Evolutionary conservation across 1,140 invertebrate genomes (phyloP).

Genomic region (Drosophila azteca): DNA sequence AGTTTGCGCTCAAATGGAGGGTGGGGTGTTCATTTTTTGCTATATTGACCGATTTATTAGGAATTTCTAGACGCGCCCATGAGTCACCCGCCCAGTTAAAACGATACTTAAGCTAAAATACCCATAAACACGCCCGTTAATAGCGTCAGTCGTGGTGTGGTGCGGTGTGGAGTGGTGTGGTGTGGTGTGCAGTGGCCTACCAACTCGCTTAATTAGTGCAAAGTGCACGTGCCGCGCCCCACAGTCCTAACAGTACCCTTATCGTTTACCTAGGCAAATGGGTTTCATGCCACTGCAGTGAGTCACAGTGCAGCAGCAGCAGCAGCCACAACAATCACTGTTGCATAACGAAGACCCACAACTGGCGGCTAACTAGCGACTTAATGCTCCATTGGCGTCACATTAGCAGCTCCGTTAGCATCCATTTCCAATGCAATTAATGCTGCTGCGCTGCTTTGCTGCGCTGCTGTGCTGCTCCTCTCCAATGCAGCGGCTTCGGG

Average conservation of each 20-base stretch:
- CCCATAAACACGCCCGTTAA: constrained; percentile 14
- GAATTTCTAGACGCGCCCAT: constrained; percentile 55
- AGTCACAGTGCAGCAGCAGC: constrained; percentile 25
- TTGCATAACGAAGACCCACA: constrained; percentile 70
- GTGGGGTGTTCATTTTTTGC: constrained; percentile 17
- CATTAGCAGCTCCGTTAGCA: constrained; percentile 60
- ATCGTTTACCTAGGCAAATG: neutral
- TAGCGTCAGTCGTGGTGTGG: neutral
- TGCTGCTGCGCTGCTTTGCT: constrained; percentile 12
- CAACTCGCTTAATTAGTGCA: constrained; percentile 60
- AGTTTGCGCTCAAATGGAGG: neutral
- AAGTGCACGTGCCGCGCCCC: constrained; percentile 35
- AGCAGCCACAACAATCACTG: constrained; percentile 30
- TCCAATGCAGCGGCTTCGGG: constrained; percentile 24
- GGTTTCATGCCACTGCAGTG: constrained; percentile 10
- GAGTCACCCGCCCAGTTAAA: constrained; percentile 43
- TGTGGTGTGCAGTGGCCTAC: constrained; percentile 2
- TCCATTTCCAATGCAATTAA: constrained; percentile 69
- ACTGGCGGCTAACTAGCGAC: constrained; percentile 54
- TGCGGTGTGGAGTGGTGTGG: neutral
- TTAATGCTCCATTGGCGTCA: constrained; percentile 67
- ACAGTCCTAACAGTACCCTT: neutral
- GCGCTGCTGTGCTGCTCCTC: constrained; percentile 28
- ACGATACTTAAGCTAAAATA: constrained; percentile 25
- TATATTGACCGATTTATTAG: constrained; percentile 26